These are phyloP conservation scores for Dione vanillae DNA, from an alignment of 2,888 invertebrate genomes.

Conservation along the genomic window DNA sequence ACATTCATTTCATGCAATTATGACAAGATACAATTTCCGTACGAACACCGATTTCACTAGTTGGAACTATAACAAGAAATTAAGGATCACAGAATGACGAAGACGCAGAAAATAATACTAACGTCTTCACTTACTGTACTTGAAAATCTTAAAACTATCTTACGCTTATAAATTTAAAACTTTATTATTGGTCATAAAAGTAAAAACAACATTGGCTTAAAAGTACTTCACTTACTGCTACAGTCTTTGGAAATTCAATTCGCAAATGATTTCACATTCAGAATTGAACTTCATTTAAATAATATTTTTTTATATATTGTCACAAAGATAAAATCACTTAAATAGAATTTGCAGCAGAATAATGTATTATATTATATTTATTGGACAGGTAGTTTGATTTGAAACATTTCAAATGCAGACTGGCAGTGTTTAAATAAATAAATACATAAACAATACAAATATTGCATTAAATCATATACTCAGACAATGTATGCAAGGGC, in stretches of 20 bases:
- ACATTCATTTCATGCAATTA: conserved; percentile 80
- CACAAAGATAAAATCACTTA: conserved; percentile 46
- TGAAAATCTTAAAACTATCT: conserved; percentile 74
- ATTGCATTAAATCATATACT: conserved; percentile 60
- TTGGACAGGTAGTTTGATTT: conserved; percentile 40
- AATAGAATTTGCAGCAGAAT: conserved; percentile 44
- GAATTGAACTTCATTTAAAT: conserved; percentile 40
- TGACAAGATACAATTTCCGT: conserved; percentile 73
- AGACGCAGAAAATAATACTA: conserved; percentile 74
- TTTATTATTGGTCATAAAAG: conserved; percentile 78
- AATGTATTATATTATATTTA: conserved; percentile 31
- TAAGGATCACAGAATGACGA: conserved; percentile 80
- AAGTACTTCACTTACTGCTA: conserved; percentile 66
- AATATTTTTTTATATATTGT: conserved; percentile 44
- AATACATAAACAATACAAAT: conserved; percentile 48
- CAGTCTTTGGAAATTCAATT: conserved; percentile 69
- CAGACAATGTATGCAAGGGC: conserved; percentile 62
- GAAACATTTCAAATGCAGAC: conserved; percentile 67
- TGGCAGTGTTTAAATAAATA: conserved; percentile 60
- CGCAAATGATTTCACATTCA: conserved; percentile 34
- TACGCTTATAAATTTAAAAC: conserved; percentile 69
- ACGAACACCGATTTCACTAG: conserved; percentile 68
- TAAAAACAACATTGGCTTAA: conserved; percentile 73
- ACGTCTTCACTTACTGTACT: conserved; percentile 75
- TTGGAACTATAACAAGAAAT: conserved; percentile 75